phyloP scores from a whole-genome alignment of 1,140 invertebrate genomes.

The Myzus persicae region DNA sequence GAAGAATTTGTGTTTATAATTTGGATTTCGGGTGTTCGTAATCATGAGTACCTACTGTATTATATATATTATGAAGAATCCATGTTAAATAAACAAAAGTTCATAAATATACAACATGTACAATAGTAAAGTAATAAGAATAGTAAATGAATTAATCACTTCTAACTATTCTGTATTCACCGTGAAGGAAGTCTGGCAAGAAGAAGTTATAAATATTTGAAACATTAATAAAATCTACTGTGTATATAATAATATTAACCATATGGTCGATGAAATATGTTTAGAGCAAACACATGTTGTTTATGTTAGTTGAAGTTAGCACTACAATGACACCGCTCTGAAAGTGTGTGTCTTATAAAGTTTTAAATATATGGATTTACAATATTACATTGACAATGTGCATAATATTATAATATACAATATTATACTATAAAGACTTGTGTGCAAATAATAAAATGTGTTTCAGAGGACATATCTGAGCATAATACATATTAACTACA shows the following conservation, averaged over 20 bases:
- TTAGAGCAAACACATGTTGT: background rate
- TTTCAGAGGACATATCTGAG: no score
- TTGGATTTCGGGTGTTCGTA: background rate
- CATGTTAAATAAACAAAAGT: background rate
- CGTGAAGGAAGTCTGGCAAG: background rate
- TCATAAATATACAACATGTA: background rate
- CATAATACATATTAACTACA: no score
- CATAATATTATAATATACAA: background rate
- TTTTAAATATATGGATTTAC: background rate
- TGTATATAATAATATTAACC: background rate
- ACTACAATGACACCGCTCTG: background rate
- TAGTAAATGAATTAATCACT: background rate
- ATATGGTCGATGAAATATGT: background rate
- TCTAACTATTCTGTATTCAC: background rate
- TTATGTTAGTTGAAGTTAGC: background rate
- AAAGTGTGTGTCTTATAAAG: background rate
- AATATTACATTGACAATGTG: background rate
- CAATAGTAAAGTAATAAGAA: background rate
- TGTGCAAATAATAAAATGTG: no score
- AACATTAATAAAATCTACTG: background rate
- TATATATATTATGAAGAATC: background rate
- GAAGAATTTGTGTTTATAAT: background rate
- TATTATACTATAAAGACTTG: no score
- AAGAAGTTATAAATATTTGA: background rate
- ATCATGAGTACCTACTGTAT: background rate